phyloP scores from a whole-genome alignment of 2,113 vertebrate species.

The Amblyornis subalaris region DNA sequence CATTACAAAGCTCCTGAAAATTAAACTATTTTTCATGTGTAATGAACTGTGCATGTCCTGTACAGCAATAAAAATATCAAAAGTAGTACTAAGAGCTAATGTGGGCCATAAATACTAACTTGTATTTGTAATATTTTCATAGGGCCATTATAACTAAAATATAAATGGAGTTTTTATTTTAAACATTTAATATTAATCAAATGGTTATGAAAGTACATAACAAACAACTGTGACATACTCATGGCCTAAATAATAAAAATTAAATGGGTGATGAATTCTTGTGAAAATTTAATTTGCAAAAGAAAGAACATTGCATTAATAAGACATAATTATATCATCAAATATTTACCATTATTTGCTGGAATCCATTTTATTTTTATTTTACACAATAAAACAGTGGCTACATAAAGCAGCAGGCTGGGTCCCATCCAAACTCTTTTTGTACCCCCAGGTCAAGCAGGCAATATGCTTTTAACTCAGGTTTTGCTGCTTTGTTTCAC shows the following conservation, averaged over 20 bases:
- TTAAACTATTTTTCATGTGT: slow-evolving; percentile 65
- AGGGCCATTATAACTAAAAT: slow-evolving; percentile 61
- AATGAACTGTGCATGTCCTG: slow-evolving; percentile 37
- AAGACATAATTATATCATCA: slow-evolving; percentile 77
- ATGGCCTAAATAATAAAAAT: slow-evolving; percentile 72
- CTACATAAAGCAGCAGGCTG: slow-evolving; percentile 12
- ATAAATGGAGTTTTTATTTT: slow-evolving; percentile 68
- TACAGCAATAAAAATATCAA: slow-evolving; percentile 49
- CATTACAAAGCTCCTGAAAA: slow-evolving; percentile 22
- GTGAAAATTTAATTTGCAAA: slow-evolving; percentile 75
- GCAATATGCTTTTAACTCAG: not conserved
- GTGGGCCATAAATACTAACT: slow-evolving; percentile 53
- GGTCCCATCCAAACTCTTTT: not conserved
- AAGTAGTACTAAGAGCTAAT: slow-evolving; percentile 54
- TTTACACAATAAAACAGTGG: slow-evolving; percentile 58
- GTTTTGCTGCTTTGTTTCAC: not conserved
- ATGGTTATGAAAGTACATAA: slow-evolving; percentile 69
- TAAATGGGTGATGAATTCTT: slow-evolving; percentile 65
- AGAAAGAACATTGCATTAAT: slow-evolving; percentile 73
- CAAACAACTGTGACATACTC: slow-evolving; percentile 70
- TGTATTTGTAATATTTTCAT: slow-evolving; percentile 38
- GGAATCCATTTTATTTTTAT: slow-evolving; percentile 67
- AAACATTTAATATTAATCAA: slow-evolving; percentile 76
- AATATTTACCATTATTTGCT: slow-evolving; percentile 75
- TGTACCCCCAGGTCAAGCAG: not conserved